A percentile compares a stretch with the other conserved stretches of the same genome.
phyloP scores from a whole-genome alignment of 2,113 vertebrate genomes.

The Brachyistius frenatus region DNA sequence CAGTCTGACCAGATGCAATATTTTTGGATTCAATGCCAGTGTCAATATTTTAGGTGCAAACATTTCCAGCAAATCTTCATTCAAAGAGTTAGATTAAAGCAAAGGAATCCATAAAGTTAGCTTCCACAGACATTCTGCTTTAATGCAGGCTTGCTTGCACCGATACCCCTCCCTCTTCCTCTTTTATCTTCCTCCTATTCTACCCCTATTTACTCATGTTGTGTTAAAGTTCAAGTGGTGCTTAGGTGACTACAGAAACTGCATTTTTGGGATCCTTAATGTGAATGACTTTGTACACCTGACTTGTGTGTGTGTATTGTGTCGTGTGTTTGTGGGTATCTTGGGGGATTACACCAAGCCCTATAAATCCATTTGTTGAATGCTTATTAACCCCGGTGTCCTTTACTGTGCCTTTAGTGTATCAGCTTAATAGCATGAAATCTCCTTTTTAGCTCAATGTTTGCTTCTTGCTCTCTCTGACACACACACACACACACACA shows the following conservation, averaged over 20 bases:
- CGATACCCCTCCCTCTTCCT: background rate
- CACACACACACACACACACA: constrained; percentile 14
- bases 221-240: background rate
- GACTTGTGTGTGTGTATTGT: background rate
- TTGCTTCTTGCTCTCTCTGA: constrained; percentile 14
- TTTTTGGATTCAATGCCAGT: constrained; percentile 18
- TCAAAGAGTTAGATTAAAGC: constrained; percentile 30
- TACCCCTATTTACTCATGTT: background rate
- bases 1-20: constrained; percentile 20
- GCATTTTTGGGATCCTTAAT: background rate
- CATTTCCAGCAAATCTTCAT: constrained; percentile 33
- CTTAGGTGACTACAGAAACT: constrained; percentile 3
- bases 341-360: constrained; percentile 58
- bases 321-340: constrained; percentile 34
- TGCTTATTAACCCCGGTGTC: constrained; percentile 68
- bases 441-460: constrained; percentile 42
- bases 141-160: constrained; percentile 13
- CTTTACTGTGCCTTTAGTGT: constrained; percentile 64
- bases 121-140: constrained; percentile 20
- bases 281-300: background rate
- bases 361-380: constrained; percentile 71
- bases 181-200: constrained; percentile 8
- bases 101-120: constrained; percentile 29
- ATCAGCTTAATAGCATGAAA: constrained; percentile 66
- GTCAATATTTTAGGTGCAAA: constrained; percentile 41